Evolutionary conservation across 2,113 vertebrate genomes (phyloP).

Genomic region (Corythornis vintsioides): DNA sequence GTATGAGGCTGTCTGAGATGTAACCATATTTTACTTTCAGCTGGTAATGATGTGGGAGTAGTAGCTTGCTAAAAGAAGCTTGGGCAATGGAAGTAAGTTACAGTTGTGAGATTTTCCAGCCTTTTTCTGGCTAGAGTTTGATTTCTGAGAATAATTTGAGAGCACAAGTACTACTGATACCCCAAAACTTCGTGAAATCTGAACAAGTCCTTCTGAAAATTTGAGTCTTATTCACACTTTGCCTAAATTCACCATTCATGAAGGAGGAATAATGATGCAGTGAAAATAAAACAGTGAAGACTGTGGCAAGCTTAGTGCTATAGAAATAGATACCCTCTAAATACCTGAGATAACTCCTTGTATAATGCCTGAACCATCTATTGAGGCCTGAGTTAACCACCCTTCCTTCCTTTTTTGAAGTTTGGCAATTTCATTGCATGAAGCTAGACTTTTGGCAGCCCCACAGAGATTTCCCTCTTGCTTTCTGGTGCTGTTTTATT

Average conservation of each 20-base stretch:
- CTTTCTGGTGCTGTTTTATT: slow-evolving; percentile 49
- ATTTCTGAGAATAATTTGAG: neutral
- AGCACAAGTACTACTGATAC: neutral
- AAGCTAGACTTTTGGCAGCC: slow-evolving; percentile 13
- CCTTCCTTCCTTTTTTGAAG: slow-evolving; percentile 24
- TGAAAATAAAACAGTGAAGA: neutral
- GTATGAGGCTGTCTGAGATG: neutral
- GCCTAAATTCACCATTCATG: neutral
- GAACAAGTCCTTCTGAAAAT: neutral
- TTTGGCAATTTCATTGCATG: neutral
- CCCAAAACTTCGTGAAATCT: neutral
- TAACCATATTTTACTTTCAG: neutral
- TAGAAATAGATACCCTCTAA: neutral
- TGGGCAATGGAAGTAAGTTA: neutral
- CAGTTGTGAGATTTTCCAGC: neutral
- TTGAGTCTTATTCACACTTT: neutral
- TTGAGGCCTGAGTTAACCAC: neutral
- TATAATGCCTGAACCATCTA: neutral
- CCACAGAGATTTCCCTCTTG: neutral
- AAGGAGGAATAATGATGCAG: neutral
- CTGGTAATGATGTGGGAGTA: neutral
- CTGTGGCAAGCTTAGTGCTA: neutral
- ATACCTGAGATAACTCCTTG: neutral
- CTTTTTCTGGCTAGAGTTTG: neutral
- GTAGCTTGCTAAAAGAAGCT: neutral